Evolutionary conservation across 1,140 invertebrate species (phyloP), one percentile per base, ranked within the genome.

Genomic region (Drosophila pseudoobscura): DNA sequence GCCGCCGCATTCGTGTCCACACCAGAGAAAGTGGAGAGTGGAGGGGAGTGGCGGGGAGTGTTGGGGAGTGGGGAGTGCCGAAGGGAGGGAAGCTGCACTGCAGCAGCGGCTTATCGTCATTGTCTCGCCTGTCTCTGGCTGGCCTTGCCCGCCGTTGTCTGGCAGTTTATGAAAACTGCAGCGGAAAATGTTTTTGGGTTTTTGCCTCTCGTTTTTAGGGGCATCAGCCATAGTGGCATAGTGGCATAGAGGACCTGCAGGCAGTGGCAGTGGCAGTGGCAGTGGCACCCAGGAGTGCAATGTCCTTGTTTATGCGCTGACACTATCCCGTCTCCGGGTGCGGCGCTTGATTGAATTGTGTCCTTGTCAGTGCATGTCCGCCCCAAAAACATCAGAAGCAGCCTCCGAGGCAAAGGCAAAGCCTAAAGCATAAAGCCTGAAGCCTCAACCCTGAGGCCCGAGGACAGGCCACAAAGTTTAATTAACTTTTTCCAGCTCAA

Each of bases 161-260:
- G 71, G 39, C 83, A 88, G 75, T 83, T 87, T 87, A 87, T 87
- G 83, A 87, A 87, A 87, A 87, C 75, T 87, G 78, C 83, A 88
- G 58, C 69, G 61, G 77, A 56, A 76, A 84, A 85, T 84, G 65
- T 87, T 77, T 70, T 78, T 78, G 47, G 64, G 64, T 68, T 56
- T 69, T 52, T 54, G 54, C 22, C 45, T 6, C 49, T 43, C 26
- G 49, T 22, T 24, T 39, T 35, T 11, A 31, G 31, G 47, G 15
- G 26, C 8, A 63, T 31, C 31, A 50, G 43, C 43, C 29, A 20
- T 26, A 17, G 54, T 22, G n/a, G 9, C 6, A 24, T 5, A 26
- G 50, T 31, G 20, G 29, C 13, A 13, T 8, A 41, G 57, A 26
- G 24, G 4, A 57, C 56, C 75, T 53, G 55, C 59, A 43, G 59